These are phyloP conservation scores for Hemistola chrysoprasaria DNA, from an alignment of 2,888 invertebrate species.

Conservation along the genomic window DNA sequence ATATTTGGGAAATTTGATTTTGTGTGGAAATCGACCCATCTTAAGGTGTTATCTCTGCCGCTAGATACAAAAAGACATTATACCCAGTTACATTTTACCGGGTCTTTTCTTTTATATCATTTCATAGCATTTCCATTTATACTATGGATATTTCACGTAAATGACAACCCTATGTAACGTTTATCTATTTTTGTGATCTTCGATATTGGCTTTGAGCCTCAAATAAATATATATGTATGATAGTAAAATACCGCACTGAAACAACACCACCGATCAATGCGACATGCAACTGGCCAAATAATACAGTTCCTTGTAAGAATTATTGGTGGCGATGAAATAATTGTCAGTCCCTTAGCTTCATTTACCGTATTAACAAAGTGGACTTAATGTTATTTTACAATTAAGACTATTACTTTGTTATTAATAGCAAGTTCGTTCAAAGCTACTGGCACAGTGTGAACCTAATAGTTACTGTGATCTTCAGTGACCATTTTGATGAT, in stretches of 20 bases:
- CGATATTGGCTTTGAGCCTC: conserved; percentile 37
- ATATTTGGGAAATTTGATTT: too few species aligned
- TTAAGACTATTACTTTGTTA: conserved; percentile 19
- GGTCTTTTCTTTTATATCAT: too few species aligned
- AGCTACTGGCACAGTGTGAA: conserved; percentile 14
- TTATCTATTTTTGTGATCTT: conserved; percentile 40
- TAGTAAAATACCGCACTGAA: background rate
- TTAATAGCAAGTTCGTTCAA: conserved; percentile 19
- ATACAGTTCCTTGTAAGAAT: conserved; percentile 12
- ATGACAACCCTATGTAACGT: conserved; percentile 29
- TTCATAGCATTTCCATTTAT: too few species aligned
- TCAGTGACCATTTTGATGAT: conserved; percentile 18
- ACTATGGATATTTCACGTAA: too few species aligned
- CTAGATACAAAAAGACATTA: too few species aligned
- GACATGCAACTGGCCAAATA: conserved; percentile 9
- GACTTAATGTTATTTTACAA: conserved; percentile 22
- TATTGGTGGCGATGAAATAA: conserved; percentile 3
- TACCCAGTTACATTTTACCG: too few species aligned
- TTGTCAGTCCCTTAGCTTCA: conserved; percentile 5
- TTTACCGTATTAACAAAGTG: background rate
- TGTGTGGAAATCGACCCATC: too few species aligned
- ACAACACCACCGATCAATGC: conserved; percentile 6
- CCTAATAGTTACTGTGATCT: conserved; percentile 1
- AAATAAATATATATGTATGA: conserved; percentile 22
- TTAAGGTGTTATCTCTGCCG: too few species aligned